Conservation (phyloP, 2,888 invertebrate genomes). For the Copidosoma aretas region DNA sequence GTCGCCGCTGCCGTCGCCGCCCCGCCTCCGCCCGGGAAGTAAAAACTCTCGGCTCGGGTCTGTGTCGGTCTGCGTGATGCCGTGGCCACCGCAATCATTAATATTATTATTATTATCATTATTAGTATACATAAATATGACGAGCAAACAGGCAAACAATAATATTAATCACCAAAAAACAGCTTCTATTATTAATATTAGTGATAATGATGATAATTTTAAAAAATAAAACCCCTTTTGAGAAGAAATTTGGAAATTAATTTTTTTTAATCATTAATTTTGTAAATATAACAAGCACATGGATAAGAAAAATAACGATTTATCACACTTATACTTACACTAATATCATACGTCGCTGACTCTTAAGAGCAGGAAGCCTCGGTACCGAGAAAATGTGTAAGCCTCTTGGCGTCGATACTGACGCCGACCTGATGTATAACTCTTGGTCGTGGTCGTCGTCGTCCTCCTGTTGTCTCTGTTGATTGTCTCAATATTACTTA, state of each 20-base stretch:
- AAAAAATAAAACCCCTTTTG: not conserved
- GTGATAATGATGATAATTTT: not conserved
- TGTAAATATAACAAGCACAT: no score
- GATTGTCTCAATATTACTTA: slow-evolving; percentile 13
- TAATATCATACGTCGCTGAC: slow-evolving; percentile 48
- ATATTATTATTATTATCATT: not conserved
- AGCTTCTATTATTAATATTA: slow-evolving; percentile 10
- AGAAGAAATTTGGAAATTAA: not conserved
- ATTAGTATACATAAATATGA: not conserved
- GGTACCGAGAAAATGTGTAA: slow-evolving; percentile 57
- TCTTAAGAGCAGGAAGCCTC: slow-evolving; percentile 59
- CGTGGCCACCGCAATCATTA: slow-evolving; percentile 31
- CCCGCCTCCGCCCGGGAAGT: slow-evolving; percentile 47
- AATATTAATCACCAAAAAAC: slow-evolving; percentile 1
- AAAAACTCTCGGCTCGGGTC: slow-evolving; percentile 48
- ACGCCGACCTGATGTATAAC: slow-evolving; percentile 8
- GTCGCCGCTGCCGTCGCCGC: slow-evolving; percentile 49
- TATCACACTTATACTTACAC: not conserved
- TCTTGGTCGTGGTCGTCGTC: slow-evolving; percentile 8
- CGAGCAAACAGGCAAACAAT: not conserved
- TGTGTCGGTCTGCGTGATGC: slow-evolving; percentile 51
- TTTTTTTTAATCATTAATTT: no score
- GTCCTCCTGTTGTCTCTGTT: slow-evolving; percentile 20
- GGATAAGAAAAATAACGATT: not conserved
- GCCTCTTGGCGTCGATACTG: slow-evolving; percentile 5